These are phyloP conservation scores for Periophthalmodon schlosseri DNA, from an alignment of 2,113 vertebrate species.

Conservation along the genomic window DNA sequence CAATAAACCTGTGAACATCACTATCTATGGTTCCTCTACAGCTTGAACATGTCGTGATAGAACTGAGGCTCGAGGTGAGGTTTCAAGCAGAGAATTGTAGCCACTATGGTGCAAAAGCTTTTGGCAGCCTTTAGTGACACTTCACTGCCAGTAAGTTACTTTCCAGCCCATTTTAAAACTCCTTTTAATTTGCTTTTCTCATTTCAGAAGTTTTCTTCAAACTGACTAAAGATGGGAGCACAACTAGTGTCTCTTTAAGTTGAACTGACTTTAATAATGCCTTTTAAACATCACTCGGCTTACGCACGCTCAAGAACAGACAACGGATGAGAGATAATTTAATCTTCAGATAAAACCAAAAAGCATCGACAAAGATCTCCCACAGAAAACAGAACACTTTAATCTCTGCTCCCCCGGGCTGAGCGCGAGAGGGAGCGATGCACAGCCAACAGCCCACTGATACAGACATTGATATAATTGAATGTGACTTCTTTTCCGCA, in stretches of 20 bases:
- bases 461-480: conserved; percentile 80
- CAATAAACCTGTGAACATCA: neutral
- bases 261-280: conserved; percentile 33
- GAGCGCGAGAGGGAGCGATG: conserved; percentile 36
- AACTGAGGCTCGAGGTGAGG: neutral
- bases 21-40: neutral
- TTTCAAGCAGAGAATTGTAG: neutral
- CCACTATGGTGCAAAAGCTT: neutral
- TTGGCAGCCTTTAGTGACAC: neutral
- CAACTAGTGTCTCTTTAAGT: conserved; percentile 36
- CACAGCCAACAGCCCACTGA: conserved; percentile 65
- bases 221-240: conserved; percentile 5
- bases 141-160: neutral
- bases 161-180: neutral
- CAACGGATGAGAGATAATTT: conserved; percentile 60
- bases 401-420: conserved; percentile 58
- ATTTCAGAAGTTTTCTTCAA: conserved; percentile 7
- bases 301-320: conserved; percentile 52
- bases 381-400: conserved; percentile 71
- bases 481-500: conserved; percentile 78
- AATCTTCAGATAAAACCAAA: conserved; percentile 68
- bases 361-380: conserved; percentile 67
- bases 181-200: neutral
- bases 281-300: conserved; percentile 56
- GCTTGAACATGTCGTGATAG: neutral